Percentiles rank a stretch among this genome's conserved stretches.
These are phyloP conservation scores for Pogonocherus hispidulus DNA, from an alignment of 2,888 invertebrate species.

Conservation along the genomic window DNA sequence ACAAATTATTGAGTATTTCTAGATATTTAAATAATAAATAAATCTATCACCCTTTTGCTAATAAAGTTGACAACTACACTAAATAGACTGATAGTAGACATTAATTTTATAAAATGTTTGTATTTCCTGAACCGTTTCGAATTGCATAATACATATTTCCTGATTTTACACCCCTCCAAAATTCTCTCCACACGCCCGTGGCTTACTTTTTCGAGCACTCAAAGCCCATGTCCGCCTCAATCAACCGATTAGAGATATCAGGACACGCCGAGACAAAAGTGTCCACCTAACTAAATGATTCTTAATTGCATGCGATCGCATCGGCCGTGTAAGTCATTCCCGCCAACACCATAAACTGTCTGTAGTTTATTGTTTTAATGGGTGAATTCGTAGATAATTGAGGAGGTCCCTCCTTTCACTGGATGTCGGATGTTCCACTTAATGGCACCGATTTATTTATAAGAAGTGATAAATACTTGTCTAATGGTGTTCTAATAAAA, in stretches of 20 bases:
- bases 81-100: no score
- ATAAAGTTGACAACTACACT: no score
- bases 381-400: conserved; percentile 23
- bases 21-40: no score
- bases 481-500: not conserved
- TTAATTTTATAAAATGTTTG: no score
- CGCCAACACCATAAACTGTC: conserved; percentile 27
- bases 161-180: not conserved
- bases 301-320: conserved; percentile 47
- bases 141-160: no score
- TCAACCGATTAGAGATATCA: conserved; percentile 39
- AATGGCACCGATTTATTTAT: not conserved
- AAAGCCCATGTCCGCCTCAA: conserved; percentile 29
- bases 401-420: not conserved
- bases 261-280: conserved; percentile 34
- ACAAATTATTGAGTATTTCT: no score
- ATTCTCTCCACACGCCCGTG: not conserved
- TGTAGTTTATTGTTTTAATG: conserved; percentile 37
- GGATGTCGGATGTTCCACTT: not conserved
- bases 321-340: conserved; percentile 42
- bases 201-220: conserved; percentile 22
- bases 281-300: conserved; percentile 48
- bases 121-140: no score
- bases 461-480: not conserved
- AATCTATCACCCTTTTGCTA: no score